phyloP scores from a whole-genome alignment of 2,888 invertebrate genomes.

The Euclidia mi region DNA sequence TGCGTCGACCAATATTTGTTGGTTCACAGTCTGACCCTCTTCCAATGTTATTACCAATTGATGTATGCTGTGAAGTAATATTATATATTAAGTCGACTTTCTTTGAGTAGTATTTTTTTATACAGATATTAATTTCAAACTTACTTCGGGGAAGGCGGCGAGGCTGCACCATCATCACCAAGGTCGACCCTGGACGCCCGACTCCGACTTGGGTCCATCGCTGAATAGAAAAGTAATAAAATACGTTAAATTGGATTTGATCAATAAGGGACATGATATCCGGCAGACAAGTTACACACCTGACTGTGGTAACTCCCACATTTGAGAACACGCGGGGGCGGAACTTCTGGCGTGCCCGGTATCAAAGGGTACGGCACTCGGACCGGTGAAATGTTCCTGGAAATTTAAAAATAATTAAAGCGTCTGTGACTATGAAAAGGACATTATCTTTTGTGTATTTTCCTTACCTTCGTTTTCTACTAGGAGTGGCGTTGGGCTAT shows the following conservation, averaged over 20 bases:
- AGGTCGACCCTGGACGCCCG: too few relatives aligned
- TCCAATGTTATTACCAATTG: too few relatives aligned
- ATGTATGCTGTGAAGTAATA: neutral
- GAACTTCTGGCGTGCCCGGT: neutral
- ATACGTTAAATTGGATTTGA: too few relatives aligned
- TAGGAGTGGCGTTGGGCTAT: too few relatives aligned
- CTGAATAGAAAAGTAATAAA: too few relatives aligned
- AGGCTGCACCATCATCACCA: too few relatives aligned
- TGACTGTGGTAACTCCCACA: neutral
- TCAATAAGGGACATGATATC: neutral
- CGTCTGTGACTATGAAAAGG: too few relatives aligned
- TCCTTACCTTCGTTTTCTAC: neutral
- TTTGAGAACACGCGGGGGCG: neutral
- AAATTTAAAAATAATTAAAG: neutral
- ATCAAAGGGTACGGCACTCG: neutral
- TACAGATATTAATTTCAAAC: too few relatives aligned
- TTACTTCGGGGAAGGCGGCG: too few relatives aligned
- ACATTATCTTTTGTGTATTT: neutral
- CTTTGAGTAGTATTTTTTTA: too few relatives aligned
- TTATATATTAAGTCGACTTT: too few relatives aligned
- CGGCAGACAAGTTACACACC: conserved; percentile 1
- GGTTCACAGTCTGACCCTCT: neutral
- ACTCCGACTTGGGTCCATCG: too few relatives aligned
- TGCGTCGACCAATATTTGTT: neutral
- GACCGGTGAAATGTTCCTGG: neutral